Evolutionary conservation across 2,113 vertebrate species (phyloP).

Genomic region (Corapipo altera): DNA sequence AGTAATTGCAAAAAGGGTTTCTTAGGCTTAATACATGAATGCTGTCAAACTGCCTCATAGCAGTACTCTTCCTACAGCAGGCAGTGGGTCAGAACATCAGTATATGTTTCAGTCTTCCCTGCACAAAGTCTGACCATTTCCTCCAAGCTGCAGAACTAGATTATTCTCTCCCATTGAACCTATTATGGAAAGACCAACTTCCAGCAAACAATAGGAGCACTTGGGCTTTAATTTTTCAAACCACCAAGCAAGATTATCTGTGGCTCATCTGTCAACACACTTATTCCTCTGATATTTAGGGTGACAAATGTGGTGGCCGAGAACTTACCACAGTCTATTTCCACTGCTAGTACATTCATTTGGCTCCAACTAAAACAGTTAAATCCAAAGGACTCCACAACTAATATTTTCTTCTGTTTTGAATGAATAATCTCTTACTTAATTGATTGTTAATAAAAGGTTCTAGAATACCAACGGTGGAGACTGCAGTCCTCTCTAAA

Average conservation of each 20-base stretch:
- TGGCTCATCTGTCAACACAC: conserved; percentile 24
- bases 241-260: conserved; percentile 5
- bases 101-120: accelerated
- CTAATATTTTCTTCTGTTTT: background rate
- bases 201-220: background rate
- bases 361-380: background rate
- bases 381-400: background rate
- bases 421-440: background rate
- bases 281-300: background rate
- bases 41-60: accelerated
- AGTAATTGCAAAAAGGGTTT: background rate
- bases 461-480: background rate
- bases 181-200: background rate
- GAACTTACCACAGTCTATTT: background rate
- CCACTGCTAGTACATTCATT: background rate
- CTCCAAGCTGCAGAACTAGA: background rate
- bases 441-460: background rate
- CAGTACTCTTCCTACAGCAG: background rate
- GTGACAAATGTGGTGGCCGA: background rate
- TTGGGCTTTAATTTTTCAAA: background rate
- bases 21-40: accelerated
- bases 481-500: background rate
- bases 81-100: background rate
- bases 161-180: background rate
- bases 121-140: background rate